Conservation (phyloP, 2,888 invertebrate genomes). For the Stictocephala bisonia region DNA sequence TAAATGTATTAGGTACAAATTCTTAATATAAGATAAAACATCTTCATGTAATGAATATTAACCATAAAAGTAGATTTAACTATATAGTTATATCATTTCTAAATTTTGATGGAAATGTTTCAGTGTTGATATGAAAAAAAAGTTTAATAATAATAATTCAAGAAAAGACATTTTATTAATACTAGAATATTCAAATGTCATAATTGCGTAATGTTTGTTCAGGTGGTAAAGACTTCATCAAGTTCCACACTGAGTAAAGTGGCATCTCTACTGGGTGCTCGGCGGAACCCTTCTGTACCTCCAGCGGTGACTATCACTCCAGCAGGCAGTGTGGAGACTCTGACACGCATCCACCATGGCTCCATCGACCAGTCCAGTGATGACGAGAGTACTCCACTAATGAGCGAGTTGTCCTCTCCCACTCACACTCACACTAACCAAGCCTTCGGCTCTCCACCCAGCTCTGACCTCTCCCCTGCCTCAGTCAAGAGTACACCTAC, state of each 20-base stretch:
- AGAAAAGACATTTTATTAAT: too few relatives aligned
- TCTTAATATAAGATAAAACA: too few relatives aligned
- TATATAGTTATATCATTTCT: too few relatives aligned
- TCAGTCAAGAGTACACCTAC: conserved; percentile 38
- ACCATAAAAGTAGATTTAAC: too few relatives aligned
- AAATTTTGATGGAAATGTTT: too few relatives aligned
- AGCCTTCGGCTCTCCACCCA: conserved; percentile 36
- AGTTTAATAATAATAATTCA: too few relatives aligned
- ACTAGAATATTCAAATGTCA: too few relatives aligned
- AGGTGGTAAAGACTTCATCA: neutral
- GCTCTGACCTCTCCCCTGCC: conserved; percentile 40
- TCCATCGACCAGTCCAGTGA: conserved; percentile 65
- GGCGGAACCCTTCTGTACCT: neutral
- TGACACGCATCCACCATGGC: conserved; percentile 15
- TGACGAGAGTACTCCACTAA: conserved; percentile 77
- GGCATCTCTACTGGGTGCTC: conserved; percentile 20
- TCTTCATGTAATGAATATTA: too few relatives aligned
- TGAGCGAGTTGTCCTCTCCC: conserved; percentile 60
- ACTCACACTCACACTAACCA: conserved; percentile 1
- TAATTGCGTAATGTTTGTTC: neutral
- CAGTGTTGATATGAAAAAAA: too few relatives aligned
- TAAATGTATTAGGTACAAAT: too few relatives aligned
- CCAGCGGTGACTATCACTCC: conserved; percentile 44
- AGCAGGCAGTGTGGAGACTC: conserved; percentile 38
- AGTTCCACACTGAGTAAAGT: conserved; percentile 23